Percentiles rank a stretch among this genome's conserved stretches.
phyloP scores from a whole-genome alignment of 1,140 invertebrate species.

The Gerris buenoi region DNA sequence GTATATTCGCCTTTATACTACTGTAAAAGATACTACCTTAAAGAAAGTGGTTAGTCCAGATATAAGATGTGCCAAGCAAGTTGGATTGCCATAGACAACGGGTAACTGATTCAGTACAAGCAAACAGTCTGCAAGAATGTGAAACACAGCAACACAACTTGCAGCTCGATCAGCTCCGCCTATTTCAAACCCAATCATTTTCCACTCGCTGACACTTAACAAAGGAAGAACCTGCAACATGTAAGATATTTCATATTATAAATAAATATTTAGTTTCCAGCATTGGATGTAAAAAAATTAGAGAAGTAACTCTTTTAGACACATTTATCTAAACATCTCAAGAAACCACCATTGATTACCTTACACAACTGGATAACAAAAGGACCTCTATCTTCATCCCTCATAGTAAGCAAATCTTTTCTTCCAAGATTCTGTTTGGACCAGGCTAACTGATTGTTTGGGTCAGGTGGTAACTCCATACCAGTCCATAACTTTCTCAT shows the following conservation, averaged over 20 bases:
- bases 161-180: background rate
- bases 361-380: background rate
- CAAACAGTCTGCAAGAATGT: background rate
- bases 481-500: background rate
- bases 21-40: background rate
- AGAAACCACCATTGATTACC: background rate
- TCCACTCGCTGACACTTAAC: background rate
- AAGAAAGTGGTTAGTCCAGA: background rate
- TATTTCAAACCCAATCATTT: background rate
- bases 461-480: background rate
- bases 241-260: no score
- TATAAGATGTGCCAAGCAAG: background rate
- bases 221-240: background rate
- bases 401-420: background rate
- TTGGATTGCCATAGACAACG: background rate
- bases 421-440: background rate
- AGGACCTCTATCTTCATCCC: background rate
- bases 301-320: no score
- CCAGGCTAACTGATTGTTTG: background rate
- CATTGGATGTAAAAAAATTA: no score
- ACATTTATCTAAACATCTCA: constrained; percentile 1
- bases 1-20: no score
- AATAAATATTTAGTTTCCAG: no score
- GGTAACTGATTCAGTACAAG: background rate
- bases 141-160: background rate